A percentile compares a stretch with the other conserved stretches of the same genome.
These are phyloP conservation scores for Eilema griseolum DNA, from an alignment of 2,888 invertebrate genomes.

Conservation along the genomic window DNA sequence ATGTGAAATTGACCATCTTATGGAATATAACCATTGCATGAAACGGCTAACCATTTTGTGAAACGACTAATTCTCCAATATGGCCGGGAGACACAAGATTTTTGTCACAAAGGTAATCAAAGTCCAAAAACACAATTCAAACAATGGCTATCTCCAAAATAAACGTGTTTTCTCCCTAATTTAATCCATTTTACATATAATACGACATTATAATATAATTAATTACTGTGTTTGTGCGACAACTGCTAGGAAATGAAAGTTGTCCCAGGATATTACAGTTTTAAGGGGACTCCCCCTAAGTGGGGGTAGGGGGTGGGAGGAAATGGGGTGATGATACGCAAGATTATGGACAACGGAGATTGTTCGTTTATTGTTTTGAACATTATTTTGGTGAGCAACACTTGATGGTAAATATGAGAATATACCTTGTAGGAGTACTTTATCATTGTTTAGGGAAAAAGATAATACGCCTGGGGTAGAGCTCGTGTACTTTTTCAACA, in stretches of 20 bases:
- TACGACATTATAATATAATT: slow-evolving; percentile 25
- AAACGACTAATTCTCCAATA: neutral
- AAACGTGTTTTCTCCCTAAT: slow-evolving; percentile 13
- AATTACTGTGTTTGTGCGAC: slow-evolving; percentile 22
- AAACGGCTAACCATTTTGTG: neutral
- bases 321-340: slow-evolving; percentile 22
- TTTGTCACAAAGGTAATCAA: neutral
- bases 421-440: neutral
- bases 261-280: slow-evolving; percentile 32
- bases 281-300: slow-evolving; percentile 15
- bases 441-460: no score
- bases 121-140: neutral
- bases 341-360: slow-evolving; percentile 27
- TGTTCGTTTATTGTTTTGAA: slow-evolving; percentile 26
- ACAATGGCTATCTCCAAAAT: neutral
- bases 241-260: slow-evolving; percentile 30
- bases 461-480: no score
- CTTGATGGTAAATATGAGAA: neutral
- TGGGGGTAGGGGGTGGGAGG: neutral
- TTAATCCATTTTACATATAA: slow-evolving; percentile 18
- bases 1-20: no score
- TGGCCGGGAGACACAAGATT: neutral
- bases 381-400: slow-evolving; percentile 10
- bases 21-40: no score
- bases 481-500: no score